phyloP scores from a whole-genome alignment of 2,888 invertebrate genomes.

The Oxytorus armatus region DNA sequence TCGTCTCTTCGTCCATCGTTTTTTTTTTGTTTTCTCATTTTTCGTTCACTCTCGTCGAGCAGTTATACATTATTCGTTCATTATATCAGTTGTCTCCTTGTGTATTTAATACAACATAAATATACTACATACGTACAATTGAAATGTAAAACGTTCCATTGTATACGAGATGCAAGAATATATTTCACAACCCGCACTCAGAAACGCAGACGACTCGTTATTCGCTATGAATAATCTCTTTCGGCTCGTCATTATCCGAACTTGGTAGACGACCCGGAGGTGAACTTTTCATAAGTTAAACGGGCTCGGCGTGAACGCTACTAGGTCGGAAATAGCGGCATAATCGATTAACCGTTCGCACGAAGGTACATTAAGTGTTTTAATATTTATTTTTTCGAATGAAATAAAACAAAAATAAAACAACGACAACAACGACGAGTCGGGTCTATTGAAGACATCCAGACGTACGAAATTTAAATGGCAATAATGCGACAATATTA shows the following conservation, averaged over 20 bases:
- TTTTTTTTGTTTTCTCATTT: no score
- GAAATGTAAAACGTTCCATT: conserved; percentile 71
- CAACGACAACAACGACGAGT: background rate
- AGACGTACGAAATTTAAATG: no score
- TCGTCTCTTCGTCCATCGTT: conserved; percentile 32
- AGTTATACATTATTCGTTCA: conserved; percentile 28
- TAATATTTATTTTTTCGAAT: conserved; percentile 1
- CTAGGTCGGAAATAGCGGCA: conserved; percentile 65
- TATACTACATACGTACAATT: conserved; percentile 59
- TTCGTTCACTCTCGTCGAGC: conserved; percentile 32
- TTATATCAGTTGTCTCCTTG: conserved; percentile 24
- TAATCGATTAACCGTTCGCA: conserved; percentile 66
- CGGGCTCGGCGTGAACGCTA: conserved; percentile 63
- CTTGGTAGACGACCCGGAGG: conserved; percentile 70
- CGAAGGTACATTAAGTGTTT: conserved; percentile 10
- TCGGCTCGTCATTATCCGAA: conserved; percentile 69
- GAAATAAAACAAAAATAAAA: background rate
- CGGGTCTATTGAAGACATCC: no score
- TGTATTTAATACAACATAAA: background rate
- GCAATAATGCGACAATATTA: no score
- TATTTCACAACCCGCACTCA: conserved; percentile 36
- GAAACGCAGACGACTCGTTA: conserved; percentile 66
- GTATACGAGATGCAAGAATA: conserved; percentile 66
- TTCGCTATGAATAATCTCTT: conserved; percentile 71
- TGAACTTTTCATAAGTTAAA: conserved; percentile 72